Base-by-base conservation (phyloP, 2,888 invertebrate species). In the Hololepta plana region DNA sequence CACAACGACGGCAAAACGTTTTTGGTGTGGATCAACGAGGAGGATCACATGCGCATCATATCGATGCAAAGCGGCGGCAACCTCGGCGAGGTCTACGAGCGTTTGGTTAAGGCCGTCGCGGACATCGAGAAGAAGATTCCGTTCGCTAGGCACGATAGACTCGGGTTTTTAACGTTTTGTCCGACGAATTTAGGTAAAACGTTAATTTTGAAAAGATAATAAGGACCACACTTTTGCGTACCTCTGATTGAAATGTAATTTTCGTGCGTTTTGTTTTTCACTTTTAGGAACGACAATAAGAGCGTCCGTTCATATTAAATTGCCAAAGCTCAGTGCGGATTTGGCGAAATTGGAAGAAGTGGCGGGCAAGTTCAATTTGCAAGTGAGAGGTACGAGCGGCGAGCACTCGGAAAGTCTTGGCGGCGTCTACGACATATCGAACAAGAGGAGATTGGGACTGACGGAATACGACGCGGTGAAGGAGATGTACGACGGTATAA, bases 41-140 rank as follows among this genome's bases (percentile, higher is more conserved):
- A 95, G 59, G 95, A 95, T 64, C 95, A 95, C 58, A 69, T 93
- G 47, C 75, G 93, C 39, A 79, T 95, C 46, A 95, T 95, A 60
- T 90, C 90, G 45, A 90, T 95, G 90, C 87, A 93, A 60, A 74
- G 73, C 68, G 93, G 88, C 35, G 90, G 88, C 43, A 79, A 91
- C 62, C 65, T 90, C 46, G 76, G 76, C 45, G 39, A 81, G 65
- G 77, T 90, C 12, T 64, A 59, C 40, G 49, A 51, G 22, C 49
- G 66, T 29, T 47, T 67, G 27, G 53, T 59, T 13, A 39, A 39
- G 12, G 71, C 55, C 12, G 62, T 68, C 20, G 51, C 55, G 23
- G 51, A 57, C 27, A 54, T 68, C 27, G 64, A 64, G 39, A 51
- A 51, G 32, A 50, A 55, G 33, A 36, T 64, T 20, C 53, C 55